Percentiles rank a stretch among this genome's conserved stretches.
Evolutionary conservation across 2,113 vertebrate genomes (phyloP).

Genomic region (Propithecus coquereli): DNA sequence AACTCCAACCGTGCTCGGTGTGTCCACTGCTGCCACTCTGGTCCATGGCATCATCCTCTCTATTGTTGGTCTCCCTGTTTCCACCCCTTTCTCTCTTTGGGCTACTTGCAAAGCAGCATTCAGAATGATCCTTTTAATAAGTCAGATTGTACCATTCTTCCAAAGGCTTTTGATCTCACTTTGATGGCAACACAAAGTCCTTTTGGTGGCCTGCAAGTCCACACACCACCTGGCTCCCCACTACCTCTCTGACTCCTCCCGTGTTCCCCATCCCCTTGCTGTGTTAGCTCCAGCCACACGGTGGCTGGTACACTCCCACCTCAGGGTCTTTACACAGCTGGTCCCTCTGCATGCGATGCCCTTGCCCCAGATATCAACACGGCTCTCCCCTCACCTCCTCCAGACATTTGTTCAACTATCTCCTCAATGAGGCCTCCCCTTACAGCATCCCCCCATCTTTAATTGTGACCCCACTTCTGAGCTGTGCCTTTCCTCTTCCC

Average conservation of each 20-base stretch:
- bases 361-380: background rate
- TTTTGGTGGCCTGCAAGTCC: background rate
- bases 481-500: background rate
- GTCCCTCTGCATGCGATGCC: background rate
- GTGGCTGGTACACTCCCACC: background rate
- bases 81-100: background rate
- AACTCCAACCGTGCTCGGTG: background rate
- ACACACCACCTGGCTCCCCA: background rate
- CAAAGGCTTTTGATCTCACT: background rate
- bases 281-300: background rate
- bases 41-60: background rate
- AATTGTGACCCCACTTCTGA: background rate
- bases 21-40: background rate
- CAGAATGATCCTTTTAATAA: background rate
- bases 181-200: background rate
- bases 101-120: background rate
- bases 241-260: background rate
- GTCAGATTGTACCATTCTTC: background rate
- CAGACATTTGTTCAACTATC: background rate
- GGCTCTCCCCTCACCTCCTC: background rate
- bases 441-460: background rate
- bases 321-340: background rate
- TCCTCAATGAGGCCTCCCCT: background rate
- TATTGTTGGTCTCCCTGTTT: background rate
- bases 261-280: background rate